Evolutionary conservation across 30 jellyfish, hydroid and myxozoan species (phyloP).

Genomic region (Chrysaora quinquecirrha): DNA sequence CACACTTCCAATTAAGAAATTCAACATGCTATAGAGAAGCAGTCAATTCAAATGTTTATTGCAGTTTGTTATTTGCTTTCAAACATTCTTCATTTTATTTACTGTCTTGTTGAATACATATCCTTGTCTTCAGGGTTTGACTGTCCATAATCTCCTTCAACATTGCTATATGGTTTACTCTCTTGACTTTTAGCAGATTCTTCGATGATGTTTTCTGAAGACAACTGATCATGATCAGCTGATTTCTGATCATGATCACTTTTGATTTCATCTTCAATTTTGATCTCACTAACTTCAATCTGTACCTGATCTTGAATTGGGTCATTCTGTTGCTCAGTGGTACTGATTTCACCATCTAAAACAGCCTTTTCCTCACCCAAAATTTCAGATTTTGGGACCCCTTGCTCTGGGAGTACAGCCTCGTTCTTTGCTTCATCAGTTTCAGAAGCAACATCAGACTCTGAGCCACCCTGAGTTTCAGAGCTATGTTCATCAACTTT

Average conservation of each 20-base stretch:
- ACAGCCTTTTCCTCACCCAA: background rate
- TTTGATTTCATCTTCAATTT: background rate
- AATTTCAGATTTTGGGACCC: too few relatives aligned
- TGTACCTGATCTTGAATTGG: background rate
- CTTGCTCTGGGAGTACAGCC: too few relatives aligned
- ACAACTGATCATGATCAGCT: background rate
- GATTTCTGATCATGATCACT: background rate
- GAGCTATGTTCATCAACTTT: background rate
- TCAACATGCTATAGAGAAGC: too few relatives aligned
- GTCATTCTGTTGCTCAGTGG: background rate
- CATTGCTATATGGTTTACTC: background rate
- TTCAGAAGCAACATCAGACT: conserved; percentile 1
- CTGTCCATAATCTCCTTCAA: conserved; percentile 57
- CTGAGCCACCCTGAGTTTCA: background rate
- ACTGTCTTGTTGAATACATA: conserved; percentile 62
- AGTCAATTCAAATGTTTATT: too few relatives aligned
- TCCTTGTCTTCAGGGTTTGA: conserved; percentile 68
- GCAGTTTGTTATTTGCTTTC: too few relatives aligned
- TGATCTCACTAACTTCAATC: background rate
- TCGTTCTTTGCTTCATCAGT: background rate
- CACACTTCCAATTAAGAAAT: too few relatives aligned
- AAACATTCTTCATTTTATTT: too few relatives aligned
- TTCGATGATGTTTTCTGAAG: background rate
- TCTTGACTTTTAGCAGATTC: background rate
- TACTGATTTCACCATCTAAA: background rate